A percentile compares a stretch with the other conserved stretches of the same genome.
Conservation (phyloP, 1,140 invertebrate species). For the Sminthurides bifidus region DNA sequence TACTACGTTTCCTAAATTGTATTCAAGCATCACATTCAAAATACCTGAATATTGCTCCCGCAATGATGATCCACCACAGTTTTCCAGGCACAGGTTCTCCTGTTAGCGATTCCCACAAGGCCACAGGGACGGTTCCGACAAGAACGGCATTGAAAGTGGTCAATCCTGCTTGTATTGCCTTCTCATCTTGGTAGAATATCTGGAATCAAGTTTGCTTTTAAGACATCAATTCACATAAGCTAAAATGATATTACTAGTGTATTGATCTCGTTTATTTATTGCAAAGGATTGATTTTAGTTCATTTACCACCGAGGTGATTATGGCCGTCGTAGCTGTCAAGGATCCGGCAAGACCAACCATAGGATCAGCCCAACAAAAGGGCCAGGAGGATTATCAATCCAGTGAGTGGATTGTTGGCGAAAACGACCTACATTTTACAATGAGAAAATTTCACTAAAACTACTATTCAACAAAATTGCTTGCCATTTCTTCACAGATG, state of each 20-base stretch:
- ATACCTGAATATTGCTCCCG: slow-evolving; percentile 26
- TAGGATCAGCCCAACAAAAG: slow-evolving; percentile 33
- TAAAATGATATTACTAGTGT: background rate
- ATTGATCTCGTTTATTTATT: background rate
- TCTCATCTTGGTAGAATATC: no score
- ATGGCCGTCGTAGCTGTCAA: slow-evolving; percentile 37
- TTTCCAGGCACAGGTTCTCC: slow-evolving; percentile 20
- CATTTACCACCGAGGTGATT: slow-evolving; percentile 38
- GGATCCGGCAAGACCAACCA: slow-evolving; percentile 31
- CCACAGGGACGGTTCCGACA: slow-evolving; percentile 37
- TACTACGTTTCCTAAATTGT: no score
- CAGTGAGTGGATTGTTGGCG: slow-evolving; percentile 41
- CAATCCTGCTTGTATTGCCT: no score
- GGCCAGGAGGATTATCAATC: slow-evolving; percentile 37
- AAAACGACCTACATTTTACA: slow-evolving; percentile 35
- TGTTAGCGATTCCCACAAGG: slow-evolving; percentile 35
- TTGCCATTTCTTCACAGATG: background rate
- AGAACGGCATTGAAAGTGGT: slow-evolving; percentile 40
- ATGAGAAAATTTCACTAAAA: background rate
- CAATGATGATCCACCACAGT: slow-evolving; percentile 24
- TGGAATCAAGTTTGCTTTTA: no score
- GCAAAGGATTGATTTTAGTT: slow-evolving; percentile 1
- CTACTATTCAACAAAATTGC: background rate
- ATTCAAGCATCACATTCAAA: no score
- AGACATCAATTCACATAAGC: background rate